Percentiles rank a stretch among this genome's conserved stretches.
Evolutionary conservation across 2,113 vertebrate species (phyloP).

Genomic region (Calonectris borealis): DNA sequence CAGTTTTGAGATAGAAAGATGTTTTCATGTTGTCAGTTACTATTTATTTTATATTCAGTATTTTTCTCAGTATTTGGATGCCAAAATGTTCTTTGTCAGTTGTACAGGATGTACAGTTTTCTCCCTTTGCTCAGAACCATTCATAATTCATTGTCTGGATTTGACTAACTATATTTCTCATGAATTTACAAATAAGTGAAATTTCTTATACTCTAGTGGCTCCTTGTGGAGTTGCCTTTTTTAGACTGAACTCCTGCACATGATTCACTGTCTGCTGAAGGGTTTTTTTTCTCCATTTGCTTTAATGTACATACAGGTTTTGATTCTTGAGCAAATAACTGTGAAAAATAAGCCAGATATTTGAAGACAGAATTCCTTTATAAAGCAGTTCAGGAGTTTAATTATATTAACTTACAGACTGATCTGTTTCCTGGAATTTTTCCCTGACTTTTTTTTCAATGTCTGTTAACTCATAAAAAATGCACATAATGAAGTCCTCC

Average conservation of each 20-base stretch:
- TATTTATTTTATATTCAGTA: not conserved
- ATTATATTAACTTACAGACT: not conserved
- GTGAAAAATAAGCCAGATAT: not conserved
- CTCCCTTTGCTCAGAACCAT: not conserved
- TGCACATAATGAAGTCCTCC: not conserved
- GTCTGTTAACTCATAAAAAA: not conserved
- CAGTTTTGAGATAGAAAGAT: not conserved
- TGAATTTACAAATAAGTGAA: slow-evolving; percentile 52
- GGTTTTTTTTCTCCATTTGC: not conserved
- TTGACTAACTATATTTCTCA: slow-evolving; percentile 14
- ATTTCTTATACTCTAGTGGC: slow-evolving; percentile 74
- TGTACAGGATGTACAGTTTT: not conserved
- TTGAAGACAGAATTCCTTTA: not conserved
- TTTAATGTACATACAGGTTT: not conserved
- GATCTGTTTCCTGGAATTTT: not conserved
- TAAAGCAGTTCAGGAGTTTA: not conserved
- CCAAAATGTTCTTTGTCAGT: not conserved
- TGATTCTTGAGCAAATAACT: not conserved
- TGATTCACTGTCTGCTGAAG: not conserved
- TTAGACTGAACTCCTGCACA: not conserved
- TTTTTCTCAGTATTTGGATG: not conserved
- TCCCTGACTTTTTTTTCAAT: not conserved
- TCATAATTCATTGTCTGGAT: slow-evolving; percentile 3
- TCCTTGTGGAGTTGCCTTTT: slow-evolving; percentile 72
- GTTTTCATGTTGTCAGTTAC: not conserved